Base-by-base conservation (phyloP, 2,113 vertebrate species). In the Dipodomys stephensi region DNA sequence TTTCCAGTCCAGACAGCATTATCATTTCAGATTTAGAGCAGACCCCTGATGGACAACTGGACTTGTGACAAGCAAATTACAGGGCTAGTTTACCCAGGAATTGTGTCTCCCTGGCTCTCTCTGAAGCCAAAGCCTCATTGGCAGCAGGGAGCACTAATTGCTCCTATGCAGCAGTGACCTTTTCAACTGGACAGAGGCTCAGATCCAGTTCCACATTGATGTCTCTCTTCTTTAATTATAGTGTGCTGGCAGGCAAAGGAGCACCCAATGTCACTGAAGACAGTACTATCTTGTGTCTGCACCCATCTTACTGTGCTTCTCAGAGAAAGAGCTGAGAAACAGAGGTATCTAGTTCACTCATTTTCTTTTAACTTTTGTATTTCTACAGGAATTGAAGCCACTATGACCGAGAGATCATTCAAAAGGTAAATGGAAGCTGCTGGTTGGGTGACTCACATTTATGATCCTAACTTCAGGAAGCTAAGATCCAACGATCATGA, bases 121-220 rank as follows among this genome's bases (percentile, higher is more conserved):
- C 96, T 93, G 92, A 95, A 68, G 84, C 95, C 96, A 78, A 94
- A 97, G 71, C 82, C 71, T 89, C 44, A 3, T 23, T 1, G 69
- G 93, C 95, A 97, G 97, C 83, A 91, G 95, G 96, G 94, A 97
- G 64, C 93, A 92, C 88, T 98, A 98, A 98, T 97, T 98, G 97
- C 96, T 98, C 96, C 96, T 98, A 97, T 98, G 97, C 87, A 8
- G 96, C 79, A 19, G 89, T 97, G 97, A 98, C 95, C 97, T 98
- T 98, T 98, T 97, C 97, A 97, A 94, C 94, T 91, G 96, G 97
- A 96, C 94, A 93, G 96, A 28, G 92, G 92, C 95, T 97, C 57
- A 5, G 91, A 95, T 94, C 92, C 93, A 94, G 94, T 89, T 96
- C 93, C n/a, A 5, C 13, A 30, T 30, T 94, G 93, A 96, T 92